Conservation (phyloP, 2,113 vertebrate species). For the Lichenostomus cassidix region DNA sequence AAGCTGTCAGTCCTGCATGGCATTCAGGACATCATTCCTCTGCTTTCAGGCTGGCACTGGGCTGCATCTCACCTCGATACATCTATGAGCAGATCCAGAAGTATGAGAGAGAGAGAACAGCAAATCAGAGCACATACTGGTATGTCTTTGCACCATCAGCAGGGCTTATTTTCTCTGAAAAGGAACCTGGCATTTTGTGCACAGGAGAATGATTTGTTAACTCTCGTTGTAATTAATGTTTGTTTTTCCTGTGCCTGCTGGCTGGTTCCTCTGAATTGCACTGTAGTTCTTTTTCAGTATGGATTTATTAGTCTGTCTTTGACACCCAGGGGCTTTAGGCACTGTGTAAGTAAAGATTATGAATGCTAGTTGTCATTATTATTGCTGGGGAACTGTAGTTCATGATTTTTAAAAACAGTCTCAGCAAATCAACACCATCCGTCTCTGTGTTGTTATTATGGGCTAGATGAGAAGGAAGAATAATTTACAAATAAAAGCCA, state of each 20-base stretch:
- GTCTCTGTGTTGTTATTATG: neutral
- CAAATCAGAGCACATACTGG: slow-evolving; percentile 86
- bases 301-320: neutral
- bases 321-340: neutral
- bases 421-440: neutral
- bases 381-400: neutral
- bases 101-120: slow-evolving; percentile 78
- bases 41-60: slow-evolving; percentile 78
- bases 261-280: neutral
- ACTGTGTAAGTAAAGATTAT: neutral
- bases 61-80: slow-evolving; percentile 82
- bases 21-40: neutral
- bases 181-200: neutral
- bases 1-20: neutral
- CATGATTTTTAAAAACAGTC: neutral
- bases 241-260: neutral
- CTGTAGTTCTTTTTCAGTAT: neutral
- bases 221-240: neutral
- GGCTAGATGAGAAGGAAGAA: neutral
- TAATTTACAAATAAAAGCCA: neutral
- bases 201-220: neutral
- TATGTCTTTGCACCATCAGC: slow-evolving; percentile 21
- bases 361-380: neutral
- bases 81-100: slow-evolving; percentile 81
- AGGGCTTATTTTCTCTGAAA: neutral